Evolutionary conservation across 2,113 vertebrate genomes (phyloP), one percentile per base, ranked within the genome.

Genomic region (Climacteris rufus): DNA sequence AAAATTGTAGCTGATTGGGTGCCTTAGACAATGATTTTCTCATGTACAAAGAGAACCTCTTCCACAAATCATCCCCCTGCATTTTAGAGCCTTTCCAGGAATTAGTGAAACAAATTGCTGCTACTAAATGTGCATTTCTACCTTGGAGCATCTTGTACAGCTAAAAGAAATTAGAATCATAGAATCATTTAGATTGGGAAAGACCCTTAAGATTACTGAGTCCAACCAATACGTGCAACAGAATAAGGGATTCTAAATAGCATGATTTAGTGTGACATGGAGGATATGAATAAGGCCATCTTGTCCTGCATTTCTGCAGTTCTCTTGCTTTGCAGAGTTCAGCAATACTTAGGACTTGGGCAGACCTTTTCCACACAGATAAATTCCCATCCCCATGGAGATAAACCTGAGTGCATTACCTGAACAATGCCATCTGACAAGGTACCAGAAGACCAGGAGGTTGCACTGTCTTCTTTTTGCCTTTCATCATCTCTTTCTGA

Each of bases 371-470:
- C 45, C 49, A 77, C 30, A 71, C 37, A 77, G 30, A 33, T 13
- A 35, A 61, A 11, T 50, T 86, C 44, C 71, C 19, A 37, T 15
- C 14, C 57, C 54, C 2, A 2, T 5, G 15, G 50, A 88, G 45
- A 66, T 14, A 63, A 90, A 85, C 20, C 11, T 0, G 0, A 85
- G 35, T 13, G 20, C 20, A 28, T 87, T 95, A 96, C 96, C 96
- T 96, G 92, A 68, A 57, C 6, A 2, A 94, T 15, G 49, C 83
- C 92, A 87, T 96, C 96, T 0, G 92, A 93, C 17, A 98, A 63
- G 3, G 98, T 98, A 47, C 94, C 97, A 60, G 98, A 98, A 77
- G 98, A 98, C 3, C 96, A 97, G 64, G 97, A 97, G 4, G 83
- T 44, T 80, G 91, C 42, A 15, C 96, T 95, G 86, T 97, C 97